phyloP scores from a whole-genome alignment of 2,888 invertebrate genomes.

The Lottia scabra region DNA sequence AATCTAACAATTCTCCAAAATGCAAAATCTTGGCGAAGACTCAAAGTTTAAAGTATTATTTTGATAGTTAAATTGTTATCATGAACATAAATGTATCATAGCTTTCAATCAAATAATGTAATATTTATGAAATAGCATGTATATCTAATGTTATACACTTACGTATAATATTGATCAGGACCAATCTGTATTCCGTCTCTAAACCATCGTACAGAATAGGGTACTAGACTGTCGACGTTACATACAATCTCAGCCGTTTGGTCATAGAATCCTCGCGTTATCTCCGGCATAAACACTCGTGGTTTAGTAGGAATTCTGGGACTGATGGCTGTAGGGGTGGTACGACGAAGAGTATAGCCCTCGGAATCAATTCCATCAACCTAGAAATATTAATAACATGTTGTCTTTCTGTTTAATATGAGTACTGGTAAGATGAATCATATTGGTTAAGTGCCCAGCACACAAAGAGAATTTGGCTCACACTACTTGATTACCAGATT shows the following conservation, averaged over 20 bases:
- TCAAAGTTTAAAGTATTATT: no score
- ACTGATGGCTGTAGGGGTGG: conserved; percentile 78
- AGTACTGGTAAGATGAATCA: no score
- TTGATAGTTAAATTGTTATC: no score
- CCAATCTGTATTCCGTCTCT: conserved; percentile 65
- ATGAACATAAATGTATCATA: no score
- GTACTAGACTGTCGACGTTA: conserved; percentile 76
- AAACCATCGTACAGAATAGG: conserved; percentile 75
- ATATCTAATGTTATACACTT: conserved; percentile 18
- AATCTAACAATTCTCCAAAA: no score
- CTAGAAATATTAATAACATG: conserved; percentile 66
- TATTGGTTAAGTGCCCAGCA: no score
- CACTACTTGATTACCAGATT: no score
- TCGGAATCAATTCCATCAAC: conserved; percentile 76
- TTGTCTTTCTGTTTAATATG: no score
- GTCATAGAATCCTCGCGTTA: conserved; percentile 69
- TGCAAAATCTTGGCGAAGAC: no score
- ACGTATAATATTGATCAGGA: conserved; percentile 69
- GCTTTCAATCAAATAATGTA: no score
- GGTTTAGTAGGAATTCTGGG: conserved; percentile 75
- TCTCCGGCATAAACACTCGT: conserved; percentile 70
- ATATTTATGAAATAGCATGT: no score
- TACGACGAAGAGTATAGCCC: conserved; percentile 75
- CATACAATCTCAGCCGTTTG: conserved; percentile 74
- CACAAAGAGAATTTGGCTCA: no score